phyloP scores from a whole-genome alignment of 2,888 invertebrate species.

The Cabera pusaria region DNA sequence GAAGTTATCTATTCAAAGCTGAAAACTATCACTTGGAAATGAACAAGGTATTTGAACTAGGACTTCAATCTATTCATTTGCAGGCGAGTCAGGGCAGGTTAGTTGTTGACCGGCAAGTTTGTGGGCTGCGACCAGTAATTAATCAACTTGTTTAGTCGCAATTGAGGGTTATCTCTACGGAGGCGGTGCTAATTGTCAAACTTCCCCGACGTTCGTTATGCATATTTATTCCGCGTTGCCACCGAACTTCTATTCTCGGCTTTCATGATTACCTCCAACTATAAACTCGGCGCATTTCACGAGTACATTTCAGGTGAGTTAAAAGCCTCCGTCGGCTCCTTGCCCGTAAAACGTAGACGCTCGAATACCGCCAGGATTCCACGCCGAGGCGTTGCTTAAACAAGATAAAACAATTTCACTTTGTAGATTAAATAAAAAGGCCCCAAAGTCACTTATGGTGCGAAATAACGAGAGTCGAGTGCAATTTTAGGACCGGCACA shows the following conservation, averaged over 20 bases:
- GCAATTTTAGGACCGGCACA: constrained; percentile 60
- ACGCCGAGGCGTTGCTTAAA: constrained; percentile 37
- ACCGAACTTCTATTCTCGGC: constrained; percentile 18
- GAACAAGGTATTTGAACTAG: constrained; percentile 12
- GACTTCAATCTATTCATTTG: constrained; percentile 13
- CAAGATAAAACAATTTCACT: constrained; percentile 54
- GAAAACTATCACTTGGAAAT: too few species aligned
- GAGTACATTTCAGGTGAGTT: constrained; percentile 24
- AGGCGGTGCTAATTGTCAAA: constrained; percentile 59
- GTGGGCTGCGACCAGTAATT: constrained; percentile 52
- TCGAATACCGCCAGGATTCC: constrained; percentile 23
- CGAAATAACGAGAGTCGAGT: constrained; percentile 50
- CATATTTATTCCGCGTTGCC: constrained; percentile 29
- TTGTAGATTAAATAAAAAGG: constrained; percentile 61
- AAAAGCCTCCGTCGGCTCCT: constrained; percentile 25
- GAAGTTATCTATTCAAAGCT: too few species aligned
- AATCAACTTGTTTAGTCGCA: constrained; percentile 61
- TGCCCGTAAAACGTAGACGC: constrained; percentile 21
- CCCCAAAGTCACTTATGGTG: constrained; percentile 52
- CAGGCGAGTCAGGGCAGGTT: constrained; percentile 8
- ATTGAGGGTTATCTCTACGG: constrained; percentile 50
- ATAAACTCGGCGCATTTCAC: constrained; percentile 21
- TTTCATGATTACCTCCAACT: constrained; percentile 23
- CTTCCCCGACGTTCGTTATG: constrained; percentile 45
- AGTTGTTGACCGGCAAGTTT: constrained; percentile 18